Conservation (phyloP, 1,140 invertebrate genomes). For the Ceratina australensis region DNA sequence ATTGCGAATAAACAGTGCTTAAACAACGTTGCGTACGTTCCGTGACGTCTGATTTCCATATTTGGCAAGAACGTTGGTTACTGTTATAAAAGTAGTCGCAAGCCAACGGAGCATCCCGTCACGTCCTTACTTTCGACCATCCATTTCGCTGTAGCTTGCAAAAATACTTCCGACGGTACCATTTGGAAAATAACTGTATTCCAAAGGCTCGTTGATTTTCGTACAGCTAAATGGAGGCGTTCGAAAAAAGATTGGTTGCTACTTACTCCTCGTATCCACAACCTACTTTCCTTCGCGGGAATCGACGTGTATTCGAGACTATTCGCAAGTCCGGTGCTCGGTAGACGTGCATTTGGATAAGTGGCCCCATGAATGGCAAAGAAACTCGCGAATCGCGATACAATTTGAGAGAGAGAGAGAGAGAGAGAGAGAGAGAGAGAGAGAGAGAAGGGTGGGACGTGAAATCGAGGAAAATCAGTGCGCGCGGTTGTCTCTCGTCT, state of each 20-base stretch:
- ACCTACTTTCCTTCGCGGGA: neutral
- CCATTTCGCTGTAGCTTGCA: no score
- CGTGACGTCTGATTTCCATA: slow-evolving; percentile 1
- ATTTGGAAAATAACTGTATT: no score
- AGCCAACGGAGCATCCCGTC: no score
- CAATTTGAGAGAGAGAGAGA: neutral
- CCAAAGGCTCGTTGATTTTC: no score
- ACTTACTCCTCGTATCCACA: neutral
- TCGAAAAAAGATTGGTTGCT: neutral
- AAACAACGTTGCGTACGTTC: slow-evolving; percentile 4
- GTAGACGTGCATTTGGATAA: slow-evolving; percentile 16
- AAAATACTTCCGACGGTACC: no score
- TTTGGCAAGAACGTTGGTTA: neutral
- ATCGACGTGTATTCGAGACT: neutral
- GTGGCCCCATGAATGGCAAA: neutral
- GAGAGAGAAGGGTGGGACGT: neutral
- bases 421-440: no score
- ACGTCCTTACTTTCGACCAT: no score
- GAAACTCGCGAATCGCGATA: slow-evolving; percentile 6
- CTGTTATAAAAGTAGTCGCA: neutral
- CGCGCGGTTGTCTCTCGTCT: neutral
- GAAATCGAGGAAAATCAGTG: neutral
- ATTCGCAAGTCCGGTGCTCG: neutral
- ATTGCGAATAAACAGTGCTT: slow-evolving; percentile 25
- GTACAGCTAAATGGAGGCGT: neutral